A percentile compares a stretch with the other conserved stretches of the same genome.
These are phyloP conservation scores for Drosophila kambysellisi DNA, from an alignment of 2,888 invertebrate genomes.

Conservation along the genomic window DNA sequence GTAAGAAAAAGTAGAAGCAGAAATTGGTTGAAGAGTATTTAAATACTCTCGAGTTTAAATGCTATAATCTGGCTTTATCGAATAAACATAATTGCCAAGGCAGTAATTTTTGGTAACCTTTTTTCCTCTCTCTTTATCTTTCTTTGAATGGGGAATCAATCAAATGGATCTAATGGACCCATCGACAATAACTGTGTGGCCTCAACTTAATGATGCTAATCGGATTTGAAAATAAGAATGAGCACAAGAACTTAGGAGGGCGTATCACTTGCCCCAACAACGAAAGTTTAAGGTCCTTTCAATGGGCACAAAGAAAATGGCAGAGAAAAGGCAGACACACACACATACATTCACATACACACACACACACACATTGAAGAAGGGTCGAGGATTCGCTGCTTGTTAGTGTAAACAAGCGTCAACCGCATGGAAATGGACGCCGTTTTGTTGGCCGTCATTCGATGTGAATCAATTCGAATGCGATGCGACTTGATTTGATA, in stretches of 20 bases:
- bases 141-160: constrained; percentile 58
- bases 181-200: constrained; percentile 54
- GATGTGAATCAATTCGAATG: constrained; percentile 68
- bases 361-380: neutral
- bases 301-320: constrained; percentile 47
- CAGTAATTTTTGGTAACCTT: neutral
- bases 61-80: neutral
- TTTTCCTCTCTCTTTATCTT: neutral
- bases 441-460: constrained; percentile 49
- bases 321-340: constrained; percentile 23
- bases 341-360: constrained; percentile 6
- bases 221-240: constrained; percentile 73
- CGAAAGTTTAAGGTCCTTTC: constrained; percentile 24
- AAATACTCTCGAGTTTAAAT: neutral
- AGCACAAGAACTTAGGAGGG: constrained; percentile 15
- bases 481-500: constrained; percentile 70
- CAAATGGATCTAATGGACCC: constrained; percentile 70
- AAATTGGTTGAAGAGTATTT: neutral
- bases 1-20: neutral
- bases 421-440: constrained; percentile 68
- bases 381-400: constrained; percentile 28
- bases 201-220: constrained; percentile 78
- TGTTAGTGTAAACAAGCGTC: constrained; percentile 61
- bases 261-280: constrained; percentile 39
- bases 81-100: constrained; percentile 2